Evolutionary conservation across 1,140 invertebrate genomes (phyloP).

Genomic region (Venturia canescens): DNA sequence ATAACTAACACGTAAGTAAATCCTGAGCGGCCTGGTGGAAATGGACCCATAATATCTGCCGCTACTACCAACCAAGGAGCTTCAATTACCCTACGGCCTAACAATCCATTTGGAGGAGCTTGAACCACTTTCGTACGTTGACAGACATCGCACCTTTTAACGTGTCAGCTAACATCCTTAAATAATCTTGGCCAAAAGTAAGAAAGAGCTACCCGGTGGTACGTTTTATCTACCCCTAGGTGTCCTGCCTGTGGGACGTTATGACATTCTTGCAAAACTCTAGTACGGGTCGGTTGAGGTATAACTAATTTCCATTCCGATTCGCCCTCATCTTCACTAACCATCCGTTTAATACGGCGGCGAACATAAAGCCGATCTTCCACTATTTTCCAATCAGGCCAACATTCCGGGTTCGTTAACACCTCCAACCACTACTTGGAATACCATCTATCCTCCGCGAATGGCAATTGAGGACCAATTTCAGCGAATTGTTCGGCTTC

Average conservation of each 20-base stretch:
- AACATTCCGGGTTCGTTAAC: too few relatives aligned
- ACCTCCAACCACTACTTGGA: too few relatives aligned
- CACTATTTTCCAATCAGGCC: too few relatives aligned
- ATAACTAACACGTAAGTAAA: not conserved
- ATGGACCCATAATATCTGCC: not conserved
- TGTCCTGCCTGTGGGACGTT: not conserved
- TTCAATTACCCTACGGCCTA: not conserved
- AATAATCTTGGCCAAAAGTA: not conserved
- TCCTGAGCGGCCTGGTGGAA: not conserved
- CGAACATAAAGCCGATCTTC: too few relatives aligned
- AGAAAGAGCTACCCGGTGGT: not conserved
- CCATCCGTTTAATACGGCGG: too few relatives aligned
- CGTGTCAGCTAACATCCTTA: not conserved
- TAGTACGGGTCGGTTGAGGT: too few relatives aligned
- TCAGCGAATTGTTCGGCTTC: too few relatives aligned
- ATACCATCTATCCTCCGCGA: too few relatives aligned
- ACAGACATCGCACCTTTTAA: not conserved
- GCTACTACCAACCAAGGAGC: not conserved
- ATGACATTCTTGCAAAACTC: not conserved
- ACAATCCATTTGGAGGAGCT: not conserved
- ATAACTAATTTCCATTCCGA: constrained; percentile 43
- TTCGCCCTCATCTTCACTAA: constrained; percentile 53
- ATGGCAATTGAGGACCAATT: too few relatives aligned
- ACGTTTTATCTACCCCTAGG: not conserved
- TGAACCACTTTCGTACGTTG: not conserved